Evolutionary conservation across 2,888 invertebrate species (phyloP), one percentile per base, ranked within the genome.

Genomic region (Steinernema scapterisci): DNA sequence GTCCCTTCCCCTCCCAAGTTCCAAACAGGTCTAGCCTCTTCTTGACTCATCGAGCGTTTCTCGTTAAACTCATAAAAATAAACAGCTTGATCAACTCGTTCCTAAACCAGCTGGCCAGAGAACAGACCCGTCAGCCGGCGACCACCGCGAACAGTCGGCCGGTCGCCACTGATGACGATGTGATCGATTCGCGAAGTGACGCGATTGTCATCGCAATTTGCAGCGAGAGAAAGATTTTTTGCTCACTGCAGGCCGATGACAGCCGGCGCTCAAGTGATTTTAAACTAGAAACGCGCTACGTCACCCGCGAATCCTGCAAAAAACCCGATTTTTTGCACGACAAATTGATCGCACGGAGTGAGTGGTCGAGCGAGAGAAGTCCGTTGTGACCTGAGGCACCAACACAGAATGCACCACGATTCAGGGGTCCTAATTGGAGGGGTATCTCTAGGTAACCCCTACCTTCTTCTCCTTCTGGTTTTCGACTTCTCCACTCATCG

Each of bases 181-280:
- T 63, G 63, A 63, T 63, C 63, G 63, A 63, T 63, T 48, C 52
- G 52, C 52, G 7, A 31, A 63, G 31, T 63, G 63, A 63, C 63
- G 63, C 38, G 63, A 27, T 31, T 27, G 27, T 38, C 38, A 38
- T 38, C 63, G 63, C 63, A 19, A 27, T 63, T 63, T 63, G 63
- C 63, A 63, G 63, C 63, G 63, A 9, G 9, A 5, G 31, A 63
- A 31, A 27, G 63, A 38, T 31, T 63, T 63, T 63, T 63, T 63
- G 63, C 6, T 1, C 63, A 11, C 27, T 31, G 9, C 63, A 38
- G 38, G 63, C 25, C 38, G 31, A 16, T 63, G 31, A 7, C 63
- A 25, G n/a, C 25, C 63, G 25, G 31, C 52, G 23, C 31, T 63
- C 16, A 16, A 31, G 16, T 9, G 63, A 63, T 63, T 63, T 63